phyloP scores from a whole-genome alignment of 1,140 invertebrate genomes.

The Trachymyrmex septentrionalis region DNA sequence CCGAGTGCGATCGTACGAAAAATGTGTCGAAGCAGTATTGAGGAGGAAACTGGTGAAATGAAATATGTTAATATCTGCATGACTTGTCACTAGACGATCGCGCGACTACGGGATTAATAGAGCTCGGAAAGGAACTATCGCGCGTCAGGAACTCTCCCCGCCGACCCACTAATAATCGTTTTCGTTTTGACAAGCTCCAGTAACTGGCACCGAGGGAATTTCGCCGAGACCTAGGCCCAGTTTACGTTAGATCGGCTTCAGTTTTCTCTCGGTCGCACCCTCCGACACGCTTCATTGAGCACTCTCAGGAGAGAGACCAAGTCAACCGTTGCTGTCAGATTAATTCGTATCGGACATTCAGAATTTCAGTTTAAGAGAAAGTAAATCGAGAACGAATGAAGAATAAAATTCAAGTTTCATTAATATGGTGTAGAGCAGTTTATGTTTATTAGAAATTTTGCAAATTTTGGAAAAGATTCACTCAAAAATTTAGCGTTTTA shows the following conservation, averaged over 20 bases:
- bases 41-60: constrained; percentile 30
- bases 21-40: not conserved
- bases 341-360: not conserved
- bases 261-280: constrained; percentile 65
- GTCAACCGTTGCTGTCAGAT: not conserved
- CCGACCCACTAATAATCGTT: constrained; percentile 70
- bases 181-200: constrained; percentile 81
- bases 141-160: not conserved
- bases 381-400: not conserved
- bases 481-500: not conserved
- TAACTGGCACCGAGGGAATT: constrained; percentile 76
- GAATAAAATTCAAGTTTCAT: constrained; percentile 14
- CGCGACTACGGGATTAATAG: constrained; percentile 76
- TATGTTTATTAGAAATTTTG: not conserved
- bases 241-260: constrained; percentile 68
- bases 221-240: constrained; percentile 78
- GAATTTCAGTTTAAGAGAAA: not conserved
- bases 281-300: constrained; percentile 68
- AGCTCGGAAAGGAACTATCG: constrained; percentile 71
- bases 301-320: constrained; percentile 45
- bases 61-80: constrained; percentile 21
- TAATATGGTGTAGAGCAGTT: not conserved
- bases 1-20: constrained; percentile 27
- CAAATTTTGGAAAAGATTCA: not conserved
- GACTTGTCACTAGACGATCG: constrained; percentile 25